Evolutionary conservation across 2,888 invertebrate species (phyloP).

Genomic region (Conops quadrifasciatus): DNA sequence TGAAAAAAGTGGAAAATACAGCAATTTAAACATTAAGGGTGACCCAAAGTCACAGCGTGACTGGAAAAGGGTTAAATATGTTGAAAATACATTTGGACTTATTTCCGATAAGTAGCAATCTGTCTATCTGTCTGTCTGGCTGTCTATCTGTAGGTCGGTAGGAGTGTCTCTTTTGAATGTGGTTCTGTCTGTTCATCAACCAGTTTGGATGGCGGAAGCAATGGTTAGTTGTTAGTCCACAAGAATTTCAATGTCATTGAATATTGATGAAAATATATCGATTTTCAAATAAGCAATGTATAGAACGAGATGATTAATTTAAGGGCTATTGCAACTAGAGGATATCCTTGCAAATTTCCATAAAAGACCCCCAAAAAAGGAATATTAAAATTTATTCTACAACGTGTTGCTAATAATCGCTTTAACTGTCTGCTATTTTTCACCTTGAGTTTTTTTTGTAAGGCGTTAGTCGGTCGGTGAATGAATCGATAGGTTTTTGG

Average conservation of each 20-base stretch:
- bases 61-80: no score
- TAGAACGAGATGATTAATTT: not conserved
- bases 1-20: no score
- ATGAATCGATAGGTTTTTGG: not conserved
- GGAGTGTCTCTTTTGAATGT: not conserved
- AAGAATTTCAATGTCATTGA: slow-evolving; percentile 39
- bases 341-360: not conserved
- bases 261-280: slow-evolving; percentile 42
- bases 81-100: slow-evolving; percentile 16
- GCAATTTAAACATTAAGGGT: no score
- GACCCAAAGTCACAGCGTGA: no score
- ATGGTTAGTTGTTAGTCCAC: not conserved
- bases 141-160: not conserved
- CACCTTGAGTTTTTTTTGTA: no score
- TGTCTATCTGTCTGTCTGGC: not conserved
- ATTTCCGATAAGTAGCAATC: not conserved
- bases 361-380: not conserved
- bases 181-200: no score
- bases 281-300: slow-evolving; percentile 22
- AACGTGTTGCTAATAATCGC: slow-evolving; percentile 22
- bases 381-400: not conserved
- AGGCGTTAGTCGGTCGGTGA: no score
- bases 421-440: not conserved
- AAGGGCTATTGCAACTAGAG: not conserved
- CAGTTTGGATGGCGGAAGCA: not conserved